Base-by-base conservation (phyloP, 2,797 vertebrate species). In the Cephalopachus bancanus region DNA sequence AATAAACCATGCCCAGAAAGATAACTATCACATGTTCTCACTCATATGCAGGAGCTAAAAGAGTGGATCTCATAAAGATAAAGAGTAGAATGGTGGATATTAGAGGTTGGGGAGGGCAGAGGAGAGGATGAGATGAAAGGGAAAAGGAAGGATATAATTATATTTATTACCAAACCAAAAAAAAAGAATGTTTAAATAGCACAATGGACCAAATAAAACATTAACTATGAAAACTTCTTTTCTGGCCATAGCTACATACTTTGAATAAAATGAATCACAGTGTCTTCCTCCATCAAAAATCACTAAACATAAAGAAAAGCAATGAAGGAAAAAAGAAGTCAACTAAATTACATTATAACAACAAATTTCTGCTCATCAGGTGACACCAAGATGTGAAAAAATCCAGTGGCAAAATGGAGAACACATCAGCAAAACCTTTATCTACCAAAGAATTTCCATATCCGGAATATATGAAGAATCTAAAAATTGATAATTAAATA, bases 281-380 rank as follows among this genome's bases (percentile, higher is more conserved):
- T 22, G 4, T 71, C 10, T 37, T 10, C 37, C n/a, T 71, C 37
- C 17, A 71, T 71, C 67, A 71, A 30, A 78, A 83, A 28, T 15
- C 12, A 89, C 33, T 51, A 83, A 83, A 16, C 26, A 33, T 51
- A 28, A 53, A 89, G 44, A 22, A 85, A 88, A 90, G 71, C 60
- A 75, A 80, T 16, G 65, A 89, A 71, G 69, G 28, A 79, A 80
- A 90, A 65, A 65, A 44, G 19, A 81, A 89, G 51, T 76, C 59
- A 92, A 75, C 49, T 69, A 57, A 86, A 60, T 80, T 60, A 67
- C 9, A 28, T 84, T 65, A 83, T 74, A 89, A 84, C 33, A 79
- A 79, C 30, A 92, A 53, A 59, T 79, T 78, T 92, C n/a, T 92
- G 7, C 59, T 72, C 78, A 86, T 81, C 26, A 71, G n/a, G 64